phyloP scores from a whole-genome alignment of 2,888 invertebrate genomes.

The Tipula lateralis region DNA sequence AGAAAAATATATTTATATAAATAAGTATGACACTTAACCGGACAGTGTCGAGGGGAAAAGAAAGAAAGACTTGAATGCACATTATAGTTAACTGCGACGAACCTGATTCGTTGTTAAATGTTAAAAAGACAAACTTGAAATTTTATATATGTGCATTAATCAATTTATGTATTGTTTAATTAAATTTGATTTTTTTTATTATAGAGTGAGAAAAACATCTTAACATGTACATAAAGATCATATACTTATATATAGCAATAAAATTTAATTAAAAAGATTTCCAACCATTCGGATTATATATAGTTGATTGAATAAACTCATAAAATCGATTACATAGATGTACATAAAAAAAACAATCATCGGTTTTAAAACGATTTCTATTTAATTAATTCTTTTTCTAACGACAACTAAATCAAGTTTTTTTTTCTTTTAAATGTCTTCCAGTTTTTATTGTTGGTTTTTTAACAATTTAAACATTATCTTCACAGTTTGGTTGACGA shows the following conservation, averaged over 20 bases:
- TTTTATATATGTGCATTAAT: background rate
- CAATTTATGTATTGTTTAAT: background rate
- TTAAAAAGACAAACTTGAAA: background rate
- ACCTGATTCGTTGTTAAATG: background rate
- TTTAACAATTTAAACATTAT: background rate
- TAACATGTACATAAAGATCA: no score
- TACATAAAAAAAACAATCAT: background rate
- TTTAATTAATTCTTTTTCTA: conserved; percentile 2
- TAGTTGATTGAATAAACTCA: background rate
- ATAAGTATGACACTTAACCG: conserved; percentile 4
- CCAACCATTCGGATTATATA: background rate
- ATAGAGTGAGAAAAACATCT: background rate
- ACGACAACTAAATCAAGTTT: background rate
- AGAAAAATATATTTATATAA: background rate
- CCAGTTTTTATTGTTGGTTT: background rate
- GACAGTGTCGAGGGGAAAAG: background rate
- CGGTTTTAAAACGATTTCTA: background rate
- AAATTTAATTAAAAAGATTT: background rate
- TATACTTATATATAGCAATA: no score
- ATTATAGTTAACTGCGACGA: background rate
- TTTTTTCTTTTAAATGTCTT: background rate
- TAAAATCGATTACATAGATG: background rate
- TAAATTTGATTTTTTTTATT: background rate
- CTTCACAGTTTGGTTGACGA: background rate
- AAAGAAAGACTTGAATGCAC: background rate